Conservation (phyloP, 2,888 invertebrate species). For the Phyllotreta cruciferae region DNA sequence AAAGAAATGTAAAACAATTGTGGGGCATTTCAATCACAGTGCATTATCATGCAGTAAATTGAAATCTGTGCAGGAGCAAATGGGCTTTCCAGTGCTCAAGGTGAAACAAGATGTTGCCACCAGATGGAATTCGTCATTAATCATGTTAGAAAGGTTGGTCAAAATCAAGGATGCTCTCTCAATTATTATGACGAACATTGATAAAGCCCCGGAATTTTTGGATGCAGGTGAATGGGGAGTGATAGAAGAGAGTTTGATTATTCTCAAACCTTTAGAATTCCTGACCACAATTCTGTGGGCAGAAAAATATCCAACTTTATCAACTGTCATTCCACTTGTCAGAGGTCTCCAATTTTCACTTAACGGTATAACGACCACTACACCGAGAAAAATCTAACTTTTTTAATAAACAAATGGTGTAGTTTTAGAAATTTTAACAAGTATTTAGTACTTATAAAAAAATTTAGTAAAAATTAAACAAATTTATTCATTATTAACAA, state of each 20-base stretch:
- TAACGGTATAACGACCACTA: slow-evolving; percentile 14
- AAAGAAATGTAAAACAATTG: slow-evolving; percentile 11
- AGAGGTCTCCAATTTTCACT: slow-evolving; percentile 38
- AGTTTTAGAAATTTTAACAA: too few species aligned
- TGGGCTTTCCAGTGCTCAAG: slow-evolving; percentile 41
- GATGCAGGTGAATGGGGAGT: slow-evolving; percentile 41
- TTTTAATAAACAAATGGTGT: too few species aligned
- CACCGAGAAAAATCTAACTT: too few species aligned
- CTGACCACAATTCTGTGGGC: slow-evolving; percentile 40
- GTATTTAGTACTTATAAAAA: too few species aligned
- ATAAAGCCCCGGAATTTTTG: slow-evolving; percentile 32
- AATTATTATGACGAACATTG: slow-evolving; percentile 25
- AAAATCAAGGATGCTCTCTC: slow-evolving; percentile 30
- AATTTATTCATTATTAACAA: too few species aligned
- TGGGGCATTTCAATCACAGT: slow-evolving; percentile 40
- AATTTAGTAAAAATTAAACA: too few species aligned
- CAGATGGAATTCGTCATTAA: slow-evolving; percentile 44
- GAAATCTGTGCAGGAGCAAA: slow-evolving; percentile 35
- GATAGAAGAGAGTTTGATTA: slow-evolving; percentile 36
- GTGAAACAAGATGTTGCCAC: slow-evolving; percentile 45
- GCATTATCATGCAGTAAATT: slow-evolving; percentile 33
- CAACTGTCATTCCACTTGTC: slow-evolving; percentile 42
- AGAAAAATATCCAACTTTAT: slow-evolving; percentile 45
- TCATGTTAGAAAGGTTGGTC: slow-evolving; percentile 30
- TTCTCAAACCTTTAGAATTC: slow-evolving; percentile 39